Evolutionary conservation across 1,140 invertebrate species (phyloP).

Genomic region (Hydropsyche tenuis): DNA sequence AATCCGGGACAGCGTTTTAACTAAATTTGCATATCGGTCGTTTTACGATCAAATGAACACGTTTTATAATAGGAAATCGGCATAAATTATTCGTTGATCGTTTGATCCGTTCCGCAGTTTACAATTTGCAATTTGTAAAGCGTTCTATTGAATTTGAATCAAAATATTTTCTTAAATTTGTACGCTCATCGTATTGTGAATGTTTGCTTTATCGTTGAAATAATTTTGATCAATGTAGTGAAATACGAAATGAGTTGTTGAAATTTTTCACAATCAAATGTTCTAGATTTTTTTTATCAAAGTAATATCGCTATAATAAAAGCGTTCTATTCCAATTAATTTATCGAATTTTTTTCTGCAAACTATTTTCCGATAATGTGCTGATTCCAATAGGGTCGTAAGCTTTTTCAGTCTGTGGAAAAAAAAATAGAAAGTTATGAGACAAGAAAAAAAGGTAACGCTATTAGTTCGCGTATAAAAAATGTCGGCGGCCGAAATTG

Average conservation of each 20-base stretch:
- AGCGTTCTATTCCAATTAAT: background rate
- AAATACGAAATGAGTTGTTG: too few relatives aligned
- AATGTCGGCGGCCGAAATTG: conserved; percentile 28
- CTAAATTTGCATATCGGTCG: conserved; percentile 5
- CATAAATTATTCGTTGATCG: conserved; percentile 1
- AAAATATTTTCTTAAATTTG: too few relatives aligned
- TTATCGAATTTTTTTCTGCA: background rate
- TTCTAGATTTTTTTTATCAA: too few relatives aligned
- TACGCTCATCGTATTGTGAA: too few relatives aligned
- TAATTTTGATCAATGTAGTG: too few relatives aligned
- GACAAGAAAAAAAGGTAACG: conserved; percentile 14
- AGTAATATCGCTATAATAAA: too few relatives aligned
- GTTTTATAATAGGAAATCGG: conserved; percentile 12
- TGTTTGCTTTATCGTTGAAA: too few relatives aligned
- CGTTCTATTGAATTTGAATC: too few relatives aligned
- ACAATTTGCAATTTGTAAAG: background rate
- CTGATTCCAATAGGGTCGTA: too few relatives aligned
- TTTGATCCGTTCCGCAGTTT: conserved; percentile 2
- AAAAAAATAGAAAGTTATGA: background rate
- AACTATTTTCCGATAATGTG: too few relatives aligned
- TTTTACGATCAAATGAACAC: conserved; percentile 7
- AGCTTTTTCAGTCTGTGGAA: background rate
- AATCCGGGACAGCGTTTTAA: background rate
- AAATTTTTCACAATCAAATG: too few relatives aligned
- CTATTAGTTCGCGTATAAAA: conserved; percentile 28